Evolutionary conservation across 2,113 vertebrate genomes (phyloP), one percentile per base, ranked within the genome.

Genomic region (Nothobranchius furzeri): DNA sequence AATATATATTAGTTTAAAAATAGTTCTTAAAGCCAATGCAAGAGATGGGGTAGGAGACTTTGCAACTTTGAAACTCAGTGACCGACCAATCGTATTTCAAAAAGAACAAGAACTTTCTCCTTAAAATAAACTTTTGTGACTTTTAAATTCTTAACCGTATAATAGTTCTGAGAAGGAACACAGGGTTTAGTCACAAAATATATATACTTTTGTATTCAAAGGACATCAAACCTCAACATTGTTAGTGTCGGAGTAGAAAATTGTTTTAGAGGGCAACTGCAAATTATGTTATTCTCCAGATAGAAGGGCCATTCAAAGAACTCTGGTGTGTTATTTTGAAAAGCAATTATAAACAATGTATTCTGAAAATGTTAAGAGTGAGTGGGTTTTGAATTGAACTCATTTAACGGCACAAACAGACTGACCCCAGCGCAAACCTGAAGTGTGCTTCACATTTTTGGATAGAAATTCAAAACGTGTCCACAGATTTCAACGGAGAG

Each of bases 351-450:
- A 63, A 68, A 68, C 40, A 17, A 49, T 60, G 60, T 72, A 53
- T 68, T 77, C 60, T 56, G 20, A 36, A 69, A 49, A 56, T 66
- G n/a, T 64, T 68, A 37, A 66, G 73, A 60, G 46, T 63, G 36
- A 79, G 56, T 43, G 40, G 30, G 47, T 58, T 73, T 68, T 64
- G 46, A 68, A 78, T 59, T 65, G 13, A 68, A 64, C 40, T 55
- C 45, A 75, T 80, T 75, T 67, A 64, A 53, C 14, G 61, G 53
- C 25, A 79, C 45, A 79, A 75, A 78, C 37, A 55, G 46, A 59
- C 6, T 64, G 77, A 83, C 37, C 70, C 70, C 20, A 60, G 64
- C 37, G 15, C 49, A 78, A 68, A 71, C 56, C 40, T 15, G 12
- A 72, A 60, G 64, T 72, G 50, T 37, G 66, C 66, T 61, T 35